These are phyloP conservation scores for Archips xylosteana DNA, from an alignment of 2,888 invertebrate species.

Conservation along the genomic window DNA sequence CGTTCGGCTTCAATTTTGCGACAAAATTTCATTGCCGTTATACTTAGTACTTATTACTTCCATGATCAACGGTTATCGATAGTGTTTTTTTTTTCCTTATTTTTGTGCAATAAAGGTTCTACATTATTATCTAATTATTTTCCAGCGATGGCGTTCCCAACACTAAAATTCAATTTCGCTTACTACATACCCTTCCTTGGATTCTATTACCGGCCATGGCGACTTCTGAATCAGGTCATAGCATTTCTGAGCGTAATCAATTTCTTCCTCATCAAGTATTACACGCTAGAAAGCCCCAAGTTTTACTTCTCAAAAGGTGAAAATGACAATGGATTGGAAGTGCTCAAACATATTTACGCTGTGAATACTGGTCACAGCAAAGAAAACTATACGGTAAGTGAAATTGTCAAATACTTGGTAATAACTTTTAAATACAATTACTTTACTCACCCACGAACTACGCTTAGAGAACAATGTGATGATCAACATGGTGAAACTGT, in stretches of 20 bases:
- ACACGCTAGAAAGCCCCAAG: constrained; percentile 41
- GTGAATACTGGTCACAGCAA: constrained; percentile 31
- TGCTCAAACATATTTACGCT: constrained; percentile 36
- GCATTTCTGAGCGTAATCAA: constrained; percentile 20
- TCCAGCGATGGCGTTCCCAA: constrained; percentile 32
- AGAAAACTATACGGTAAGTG: constrained; percentile 36
- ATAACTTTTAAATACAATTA: too few relatives aligned
- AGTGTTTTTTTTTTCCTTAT: too few relatives aligned
- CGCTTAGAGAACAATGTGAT: too few relatives aligned
- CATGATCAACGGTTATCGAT: too few relatives aligned
- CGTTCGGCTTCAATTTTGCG: too few relatives aligned
- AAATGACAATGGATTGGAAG: constrained; percentile 33
- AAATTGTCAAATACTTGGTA: too few relatives aligned
- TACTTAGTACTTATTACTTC: too few relatives aligned
- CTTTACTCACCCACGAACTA: too few relatives aligned
- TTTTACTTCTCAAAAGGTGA: constrained; percentile 41
- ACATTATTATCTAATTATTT: background rate
- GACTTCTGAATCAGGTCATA: constrained; percentile 33
- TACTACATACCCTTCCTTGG: constrained; percentile 36
- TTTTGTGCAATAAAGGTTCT: too few relatives aligned
- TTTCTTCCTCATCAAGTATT: constrained; percentile 16
- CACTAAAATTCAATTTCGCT: constrained; percentile 24
- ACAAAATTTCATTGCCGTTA: too few relatives aligned
- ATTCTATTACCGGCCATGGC: constrained; percentile 40
- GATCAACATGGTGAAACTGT: too few relatives aligned